Evolutionary conservation across 2,113 vertebrate genomes (phyloP).

Genomic region (Leuciscus idus): DNA sequence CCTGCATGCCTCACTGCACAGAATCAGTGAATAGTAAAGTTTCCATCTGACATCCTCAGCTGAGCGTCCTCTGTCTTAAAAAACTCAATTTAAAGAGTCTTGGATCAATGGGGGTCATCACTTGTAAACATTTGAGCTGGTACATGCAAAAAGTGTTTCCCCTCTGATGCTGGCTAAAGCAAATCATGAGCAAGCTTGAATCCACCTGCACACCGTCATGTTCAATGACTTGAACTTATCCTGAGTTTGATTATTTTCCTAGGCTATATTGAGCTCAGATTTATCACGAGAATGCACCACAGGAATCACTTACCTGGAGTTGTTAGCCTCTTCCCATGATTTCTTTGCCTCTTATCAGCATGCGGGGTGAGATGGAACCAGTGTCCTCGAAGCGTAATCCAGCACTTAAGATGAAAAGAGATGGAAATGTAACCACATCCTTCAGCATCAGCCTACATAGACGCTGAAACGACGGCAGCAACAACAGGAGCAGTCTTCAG

Average conservation of each 20-base stretch:
- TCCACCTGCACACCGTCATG: not conserved
- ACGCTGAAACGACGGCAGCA: not conserved
- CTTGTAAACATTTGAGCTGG: not conserved
- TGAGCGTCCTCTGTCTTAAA: not conserved
- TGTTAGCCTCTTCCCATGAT: conserved; percentile 61
- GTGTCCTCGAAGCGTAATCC: conserved; percentile 52
- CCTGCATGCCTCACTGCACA: not conserved
- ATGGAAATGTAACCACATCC: conserved; percentile 66
- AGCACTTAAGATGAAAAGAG: conserved; percentile 45
- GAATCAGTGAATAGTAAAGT: conserved; percentile 19
- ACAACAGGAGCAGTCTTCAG: conserved; percentile 33
- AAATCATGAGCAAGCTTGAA: not conserved
- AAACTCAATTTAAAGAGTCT: not conserved
- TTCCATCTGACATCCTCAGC: not conserved
- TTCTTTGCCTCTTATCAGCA: not conserved
- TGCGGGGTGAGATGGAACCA: conserved; percentile 24
- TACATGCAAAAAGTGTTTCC: not conserved
- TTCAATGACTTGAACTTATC: not conserved
- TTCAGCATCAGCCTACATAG: conserved; percentile 43
- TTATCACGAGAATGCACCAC: not conserved
- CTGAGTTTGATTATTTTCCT: not conserved
- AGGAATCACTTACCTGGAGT: conserved; percentile 62
- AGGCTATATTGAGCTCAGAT: not conserved
- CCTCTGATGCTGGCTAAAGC: not conserved
- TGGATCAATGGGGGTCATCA: not conserved